phyloP scores from a whole-genome alignment of 2,797 vertebrate species.

The Clangula hyemalis region DNA sequence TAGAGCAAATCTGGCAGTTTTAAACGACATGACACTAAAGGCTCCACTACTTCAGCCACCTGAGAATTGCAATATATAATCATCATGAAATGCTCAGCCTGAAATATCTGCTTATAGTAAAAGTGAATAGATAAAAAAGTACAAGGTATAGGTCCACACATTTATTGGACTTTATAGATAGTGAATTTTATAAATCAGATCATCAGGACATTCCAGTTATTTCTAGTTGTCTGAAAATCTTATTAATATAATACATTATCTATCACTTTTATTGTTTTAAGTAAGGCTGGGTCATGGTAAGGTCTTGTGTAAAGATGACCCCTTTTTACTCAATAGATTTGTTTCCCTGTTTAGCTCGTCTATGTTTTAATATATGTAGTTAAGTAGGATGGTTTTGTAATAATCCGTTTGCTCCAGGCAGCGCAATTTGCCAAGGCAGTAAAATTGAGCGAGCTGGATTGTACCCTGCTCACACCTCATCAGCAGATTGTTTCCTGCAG shows the following conservation, averaged over 20 bases:
- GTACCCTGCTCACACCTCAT: conserved; percentile 3
- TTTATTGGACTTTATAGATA: background rate
- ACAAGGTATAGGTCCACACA: background rate
- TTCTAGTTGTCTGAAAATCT: conserved; percentile 16
- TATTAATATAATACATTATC: background rate
- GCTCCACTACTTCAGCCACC: background rate
- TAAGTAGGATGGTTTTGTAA: background rate
- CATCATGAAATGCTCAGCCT: background rate
- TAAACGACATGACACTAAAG: background rate
- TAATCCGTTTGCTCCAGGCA: background rate
- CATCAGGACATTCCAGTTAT: background rate
- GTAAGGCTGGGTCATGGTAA: background rate
- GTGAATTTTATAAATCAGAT: background rate
- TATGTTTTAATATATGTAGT: background rate
- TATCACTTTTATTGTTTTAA: background rate
- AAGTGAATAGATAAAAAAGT: background rate
- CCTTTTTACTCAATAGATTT: background rate
- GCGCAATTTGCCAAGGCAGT: background rate
- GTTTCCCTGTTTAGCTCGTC: background rate
- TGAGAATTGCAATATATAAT: background rate
- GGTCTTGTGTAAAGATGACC: background rate
- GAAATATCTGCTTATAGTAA: background rate
- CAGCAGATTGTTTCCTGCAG: conserved; percentile 20
- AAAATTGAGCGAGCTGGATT: background rate
- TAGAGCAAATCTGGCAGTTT: background rate